Base-by-base conservation (phyloP, 2,797 vertebrate species). In the Cheirogaleus major region DNA sequence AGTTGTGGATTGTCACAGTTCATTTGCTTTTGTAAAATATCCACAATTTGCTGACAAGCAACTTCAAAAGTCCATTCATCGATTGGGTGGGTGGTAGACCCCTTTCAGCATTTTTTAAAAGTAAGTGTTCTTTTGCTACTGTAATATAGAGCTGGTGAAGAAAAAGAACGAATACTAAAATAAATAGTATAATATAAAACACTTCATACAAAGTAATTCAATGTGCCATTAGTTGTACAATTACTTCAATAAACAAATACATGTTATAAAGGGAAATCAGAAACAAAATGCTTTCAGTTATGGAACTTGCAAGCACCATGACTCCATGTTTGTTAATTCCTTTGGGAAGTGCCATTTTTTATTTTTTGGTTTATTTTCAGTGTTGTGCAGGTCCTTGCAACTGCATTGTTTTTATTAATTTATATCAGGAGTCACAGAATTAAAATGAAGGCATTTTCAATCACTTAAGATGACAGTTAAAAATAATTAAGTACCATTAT, bases 1-100 rank as follows among this genome's bases (percentile, higher is more conserved):
- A 98, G 98, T 97, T 98, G 99, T 99, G 99, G 98, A 99, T 99
- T 99, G 99, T 99, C 99, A 99, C 98, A 99, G 98, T 99, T 99
- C 98, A 98, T 99, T 99, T 98, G 98, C 98, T 98, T 98, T 98
- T 85, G 3, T 98, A 98, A 99, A 98, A 99, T 98, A 99, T 98
- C 98, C 98, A 98, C 98, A 99, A 97, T 98, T 99, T 98, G 98
- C 98, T 98, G 98, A 99, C 98, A 98, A 99, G 98, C 98, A 99
- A 99, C 98, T 99, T 98, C 96, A 98, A 97, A 98, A 98, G 98
- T 99, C 98, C 98, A 97, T 98, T 98, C 98, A 98, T 98, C 2
- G 94, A 98, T 93, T 98, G 97, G 98, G 97, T 98, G 98, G 98
- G 95, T 98, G 98, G 98, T 98, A 97, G 97, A 98, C 98, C 98